phyloP scores from a whole-genome alignment of 2,113 vertebrate genomes.

The Sialia sialis region DNA sequence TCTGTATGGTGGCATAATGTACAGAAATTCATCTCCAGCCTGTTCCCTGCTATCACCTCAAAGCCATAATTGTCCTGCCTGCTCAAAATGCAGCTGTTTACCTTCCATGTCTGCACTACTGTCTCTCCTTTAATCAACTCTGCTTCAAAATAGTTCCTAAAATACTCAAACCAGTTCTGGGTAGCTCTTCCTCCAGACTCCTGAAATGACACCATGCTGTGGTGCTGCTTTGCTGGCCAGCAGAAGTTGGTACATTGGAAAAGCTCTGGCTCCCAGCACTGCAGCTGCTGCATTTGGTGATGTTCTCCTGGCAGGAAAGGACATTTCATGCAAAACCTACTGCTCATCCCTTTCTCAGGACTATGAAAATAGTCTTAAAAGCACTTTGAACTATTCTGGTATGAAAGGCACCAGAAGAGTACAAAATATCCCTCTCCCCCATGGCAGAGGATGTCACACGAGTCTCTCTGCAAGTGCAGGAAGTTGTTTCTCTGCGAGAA shows the following conservation, averaged over 20 bases:
- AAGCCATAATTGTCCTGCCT: not conserved
- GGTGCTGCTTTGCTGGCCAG: not conserved
- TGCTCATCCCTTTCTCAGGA: not conserved
- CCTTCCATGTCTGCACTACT: not conserved
- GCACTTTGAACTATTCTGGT: not conserved
- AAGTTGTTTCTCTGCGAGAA: not conserved
- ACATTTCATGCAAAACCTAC: not conserved
- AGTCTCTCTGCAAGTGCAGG: accelerated
- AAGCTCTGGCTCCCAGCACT: accelerated
- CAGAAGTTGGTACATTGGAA: not conserved
- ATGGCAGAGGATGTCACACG: accelerated
- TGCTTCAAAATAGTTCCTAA: not conserved
- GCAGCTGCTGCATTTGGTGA: not conserved
- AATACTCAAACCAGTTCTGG: not conserved
- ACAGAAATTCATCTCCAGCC: not conserved
- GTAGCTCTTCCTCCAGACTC: not conserved
- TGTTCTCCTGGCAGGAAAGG: not conserved
- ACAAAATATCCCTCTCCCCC: not conserved
- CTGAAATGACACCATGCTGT: accelerated
- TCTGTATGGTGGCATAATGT: not conserved
- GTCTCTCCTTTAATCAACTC: not conserved
- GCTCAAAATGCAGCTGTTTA: not conserved
- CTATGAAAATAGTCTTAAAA: not conserved
- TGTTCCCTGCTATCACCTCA: not conserved
- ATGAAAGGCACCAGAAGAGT: not conserved